A percentile compares a stretch with the other conserved stretches of the same genome.
Evolutionary conservation across 2,888 invertebrate genomes (phyloP).

Genomic region (Agrypnus murinus): DNA sequence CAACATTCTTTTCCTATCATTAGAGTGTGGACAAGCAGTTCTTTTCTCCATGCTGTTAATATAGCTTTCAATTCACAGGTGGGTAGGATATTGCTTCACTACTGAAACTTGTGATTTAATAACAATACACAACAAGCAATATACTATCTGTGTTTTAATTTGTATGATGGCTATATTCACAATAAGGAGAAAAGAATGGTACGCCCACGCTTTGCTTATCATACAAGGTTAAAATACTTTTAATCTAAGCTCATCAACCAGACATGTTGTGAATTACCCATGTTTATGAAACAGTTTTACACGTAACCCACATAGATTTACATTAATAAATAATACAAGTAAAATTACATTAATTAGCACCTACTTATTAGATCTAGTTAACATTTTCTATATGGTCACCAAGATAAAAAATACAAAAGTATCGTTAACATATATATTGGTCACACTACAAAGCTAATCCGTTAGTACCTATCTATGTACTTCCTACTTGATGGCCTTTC

Average conservation of each 20-base stretch:
- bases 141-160: no score
- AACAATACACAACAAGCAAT: no score
- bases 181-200: no score
- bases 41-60: no score
- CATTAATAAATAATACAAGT: neutral
- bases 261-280: slow-evolving; percentile 7
- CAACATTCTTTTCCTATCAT: slow-evolving; percentile 14
- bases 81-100: no score
- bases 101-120: no score
- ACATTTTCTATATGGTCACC: neutral
- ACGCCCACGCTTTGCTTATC: no score
- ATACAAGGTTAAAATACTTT: slow-evolving; percentile 21
- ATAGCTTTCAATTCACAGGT: no score
- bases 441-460: neutral
- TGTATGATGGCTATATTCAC: no score
- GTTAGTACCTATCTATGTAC: neutral
- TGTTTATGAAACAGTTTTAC: neutral
- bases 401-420: neutral
- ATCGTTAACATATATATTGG: neutral
- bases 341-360: neutral
- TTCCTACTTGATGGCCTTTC: no score
- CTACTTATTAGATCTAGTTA: neutral
- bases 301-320: no score
- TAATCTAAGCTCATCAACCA: slow-evolving; percentile 19
- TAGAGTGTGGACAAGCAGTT: no score